phyloP scores from a whole-genome alignment of 2,888 invertebrate genomes.

The Oxytorus armatus region DNA sequence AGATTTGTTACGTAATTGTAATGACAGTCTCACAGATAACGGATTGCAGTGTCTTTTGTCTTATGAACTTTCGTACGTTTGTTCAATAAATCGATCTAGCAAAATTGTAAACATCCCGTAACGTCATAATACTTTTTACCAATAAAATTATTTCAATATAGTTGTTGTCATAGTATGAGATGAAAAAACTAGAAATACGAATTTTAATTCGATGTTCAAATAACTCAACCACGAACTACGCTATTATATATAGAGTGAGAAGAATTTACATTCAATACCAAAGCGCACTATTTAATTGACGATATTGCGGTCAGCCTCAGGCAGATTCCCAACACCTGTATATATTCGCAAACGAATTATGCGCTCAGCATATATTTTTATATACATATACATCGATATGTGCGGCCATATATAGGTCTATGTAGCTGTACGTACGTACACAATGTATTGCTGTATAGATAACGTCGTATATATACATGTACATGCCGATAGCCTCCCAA shows the following conservation, averaged over 20 bases:
- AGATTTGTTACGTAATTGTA: too few species aligned
- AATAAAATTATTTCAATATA: background rate
- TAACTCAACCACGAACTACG: conserved; percentile 14
- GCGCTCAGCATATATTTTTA: too few species aligned
- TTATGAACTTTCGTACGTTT: background rate
- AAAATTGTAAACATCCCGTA: conserved; percentile 2
- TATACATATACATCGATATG: too few species aligned
- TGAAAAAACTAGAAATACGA: background rate
- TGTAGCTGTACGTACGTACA: background rate
- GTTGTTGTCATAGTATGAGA: background rate
- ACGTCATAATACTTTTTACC: background rate
- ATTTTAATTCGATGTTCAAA: conserved; percentile 22
- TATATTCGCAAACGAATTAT: too few species aligned
- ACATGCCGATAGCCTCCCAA: conserved; percentile 1
- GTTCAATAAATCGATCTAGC: background rate
- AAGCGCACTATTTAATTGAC: conserved; percentile 56
- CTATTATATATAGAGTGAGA: background rate
- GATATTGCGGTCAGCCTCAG: conserved; percentile 44
- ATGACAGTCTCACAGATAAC: too few species aligned
- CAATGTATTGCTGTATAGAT: too few species aligned
- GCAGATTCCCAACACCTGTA: conserved; percentile 23
- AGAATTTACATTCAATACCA: conserved; percentile 49
- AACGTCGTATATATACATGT: too few species aligned
- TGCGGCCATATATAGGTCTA: too few species aligned
- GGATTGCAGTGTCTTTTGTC: too few species aligned